phyloP scores from a whole-genome alignment of 2,113 vertebrate species.

The Antigone vipio region DNA sequence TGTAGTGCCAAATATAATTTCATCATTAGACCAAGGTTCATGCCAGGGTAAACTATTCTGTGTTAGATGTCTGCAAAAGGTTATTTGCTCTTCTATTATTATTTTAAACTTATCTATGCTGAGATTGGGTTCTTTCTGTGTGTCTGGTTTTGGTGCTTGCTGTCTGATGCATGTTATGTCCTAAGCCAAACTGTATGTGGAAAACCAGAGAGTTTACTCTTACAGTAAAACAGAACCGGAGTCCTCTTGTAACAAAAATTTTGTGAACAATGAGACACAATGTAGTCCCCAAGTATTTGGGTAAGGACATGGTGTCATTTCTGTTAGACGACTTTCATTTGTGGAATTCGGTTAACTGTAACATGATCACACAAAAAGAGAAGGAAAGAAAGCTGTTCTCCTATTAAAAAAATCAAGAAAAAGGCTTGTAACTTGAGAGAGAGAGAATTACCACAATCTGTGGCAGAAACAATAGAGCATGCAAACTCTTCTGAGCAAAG shows the following conservation, averaged over 20 bases:
- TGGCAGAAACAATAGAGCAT: constrained; percentile 24
- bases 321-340: constrained; percentile 53
- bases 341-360: constrained; percentile 55
- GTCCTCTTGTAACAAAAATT: constrained; percentile 39
- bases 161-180: not conserved
- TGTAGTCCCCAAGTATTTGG: constrained; percentile 51
- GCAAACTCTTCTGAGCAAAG: constrained; percentile 4
- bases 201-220: not conserved
- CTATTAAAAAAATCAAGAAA: constrained; percentile 51
- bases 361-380: constrained; percentile 35
- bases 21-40: constrained; percentile 59
- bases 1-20: constrained; percentile 60
- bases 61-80: constrained; percentile 59
- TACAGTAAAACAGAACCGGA: not conserved
- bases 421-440: constrained; percentile 20
- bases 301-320: constrained; percentile 22
- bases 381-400: not conserved
- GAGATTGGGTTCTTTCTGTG: not conserved
- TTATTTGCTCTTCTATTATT: constrained; percentile 53
- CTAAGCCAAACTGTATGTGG: not conserved
- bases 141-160: not conserved
- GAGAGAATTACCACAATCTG: constrained; percentile 53
- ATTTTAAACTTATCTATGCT: constrained; percentile 47
- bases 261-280: not conserved
- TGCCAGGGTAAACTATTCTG: constrained; percentile 62